Base-by-base conservation (phyloP, 2,888 invertebrate species). In the Dynastes hyllus region DNA sequence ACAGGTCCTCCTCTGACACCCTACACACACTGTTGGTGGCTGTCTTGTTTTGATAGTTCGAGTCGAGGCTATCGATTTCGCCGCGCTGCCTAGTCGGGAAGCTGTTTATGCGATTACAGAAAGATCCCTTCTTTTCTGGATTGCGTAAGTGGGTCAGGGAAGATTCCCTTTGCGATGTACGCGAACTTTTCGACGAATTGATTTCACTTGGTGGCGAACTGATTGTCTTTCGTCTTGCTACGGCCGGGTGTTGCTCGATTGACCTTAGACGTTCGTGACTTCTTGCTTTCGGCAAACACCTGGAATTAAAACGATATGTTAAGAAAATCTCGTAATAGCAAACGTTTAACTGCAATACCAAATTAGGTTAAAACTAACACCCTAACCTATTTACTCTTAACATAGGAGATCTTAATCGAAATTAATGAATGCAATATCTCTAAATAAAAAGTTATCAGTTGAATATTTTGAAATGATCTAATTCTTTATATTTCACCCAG, bases 51-150 rank as follows among this genome's bases (percentile, higher is more conserved):
- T 91, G 91, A 88, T 91, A 92, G 84, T 91, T 91, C 1, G 91
- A 91, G 86, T 92, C 91, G 83, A 92, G 88, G 86, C 91, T 92
- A 84, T 92, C 92, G 79, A 91, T 90, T 87, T 91, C 91, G 84
- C 91, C 53, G 90, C 78, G 80, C 63, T 61, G 79, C 53, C 70
- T 76, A 13, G 29, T 32, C 71, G 78, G 77, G 58, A 78, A 55
- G 29, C 76, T 76, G 65, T 79, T 80, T 67, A 76, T 65, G 32
- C 78, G 76, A 50, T 71, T 69, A 32, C 69, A 45, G 13, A 67
- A 55, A 5, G 67, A 55, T 32, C 75, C 67, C 13, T 67, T 66
- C 75, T 58, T 76, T 77, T 79, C 55, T n/a, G 66, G 58, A 61
- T 78, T 40, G 65, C 55, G 65, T 61, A 40, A 78, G n/a, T 13